These are phyloP conservation scores for Porphyrio hochstetteri DNA, from an alignment of 2,113 vertebrate species.

Conservation along the genomic window DNA sequence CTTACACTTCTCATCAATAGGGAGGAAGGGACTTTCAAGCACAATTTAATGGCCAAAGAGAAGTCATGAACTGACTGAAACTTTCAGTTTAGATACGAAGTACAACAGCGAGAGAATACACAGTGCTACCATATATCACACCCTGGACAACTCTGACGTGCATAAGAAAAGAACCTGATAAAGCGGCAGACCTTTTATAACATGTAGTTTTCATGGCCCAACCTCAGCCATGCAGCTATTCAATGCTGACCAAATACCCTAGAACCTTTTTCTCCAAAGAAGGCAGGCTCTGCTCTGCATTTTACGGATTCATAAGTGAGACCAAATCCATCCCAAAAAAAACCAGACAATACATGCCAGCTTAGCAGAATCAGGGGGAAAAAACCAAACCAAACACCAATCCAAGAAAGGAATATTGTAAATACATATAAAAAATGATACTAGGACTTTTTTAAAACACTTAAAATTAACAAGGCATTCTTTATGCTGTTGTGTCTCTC, in stretches of 20 bases:
- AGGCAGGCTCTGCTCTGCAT: background rate
- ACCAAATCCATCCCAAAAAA: background rate
- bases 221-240: background rate
- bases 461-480: background rate
- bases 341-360: background rate
- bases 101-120: background rate
- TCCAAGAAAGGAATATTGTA: background rate
- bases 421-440: background rate
- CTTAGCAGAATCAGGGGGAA: background rate
- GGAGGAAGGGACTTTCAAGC: constrained; percentile 51
- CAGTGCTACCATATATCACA: background rate
- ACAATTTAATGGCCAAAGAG: constrained; percentile 55
- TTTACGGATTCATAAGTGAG: background rate
- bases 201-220: background rate
- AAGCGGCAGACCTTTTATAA: background rate
- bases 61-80: background rate
- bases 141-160: background rate
- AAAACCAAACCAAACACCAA: no score
- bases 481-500: background rate
- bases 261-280: background rate
- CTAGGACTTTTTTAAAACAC: background rate
- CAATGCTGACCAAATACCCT: no score
- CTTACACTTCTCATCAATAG: constrained; percentile 33
- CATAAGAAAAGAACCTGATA: background rate
- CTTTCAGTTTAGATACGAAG: background rate